Percentiles rank a stretch among this genome's conserved stretches.
These are phyloP conservation scores for Acheta domesticus DNA, from an alignment of 2,888 invertebrate genomes.

Conservation along the genomic window DNA sequence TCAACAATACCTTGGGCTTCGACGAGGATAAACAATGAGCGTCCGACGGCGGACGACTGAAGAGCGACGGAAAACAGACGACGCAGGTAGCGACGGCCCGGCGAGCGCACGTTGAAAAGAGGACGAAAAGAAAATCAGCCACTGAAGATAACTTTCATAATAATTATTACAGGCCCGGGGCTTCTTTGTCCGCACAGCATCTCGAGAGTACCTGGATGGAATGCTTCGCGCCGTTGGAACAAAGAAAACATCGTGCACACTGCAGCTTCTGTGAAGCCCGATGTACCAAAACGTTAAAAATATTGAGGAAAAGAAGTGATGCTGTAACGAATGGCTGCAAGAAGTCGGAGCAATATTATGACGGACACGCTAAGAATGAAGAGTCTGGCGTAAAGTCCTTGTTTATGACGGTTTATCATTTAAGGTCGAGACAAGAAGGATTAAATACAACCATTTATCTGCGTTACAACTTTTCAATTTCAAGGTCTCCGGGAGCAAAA, in stretches of 20 bases:
- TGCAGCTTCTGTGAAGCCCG: neutral
- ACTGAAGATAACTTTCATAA: slow-evolving; percentile 18
- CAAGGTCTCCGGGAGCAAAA: neutral
- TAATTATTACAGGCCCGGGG: slow-evolving; percentile 9
- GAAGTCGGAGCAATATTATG: neutral
- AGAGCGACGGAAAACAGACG: neutral
- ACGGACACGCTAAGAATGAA: neutral
- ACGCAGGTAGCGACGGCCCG: neutral
- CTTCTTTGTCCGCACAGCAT: slow-evolving; percentile 5
- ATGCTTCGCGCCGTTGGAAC: neutral
- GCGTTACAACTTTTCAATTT: neutral
- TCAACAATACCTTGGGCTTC: neutral
- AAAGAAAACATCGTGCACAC: neutral
- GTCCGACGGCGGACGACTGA: neutral
- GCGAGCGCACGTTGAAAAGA: neutral
- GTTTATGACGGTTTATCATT: neutral
- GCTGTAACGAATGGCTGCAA: neutral
- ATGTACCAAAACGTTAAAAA: neutral
- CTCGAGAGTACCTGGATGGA: neutral
- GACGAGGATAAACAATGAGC: neutral
- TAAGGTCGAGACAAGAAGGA: neutral
- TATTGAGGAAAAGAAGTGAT: neutral
- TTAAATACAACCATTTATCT: no score
- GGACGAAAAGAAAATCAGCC: slow-evolving; percentile 18
- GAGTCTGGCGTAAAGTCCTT: neutral